These are phyloP conservation scores for Podargus strigoides DNA, from an alignment of 2,797 vertebrate genomes.

Conservation along the genomic window DNA sequence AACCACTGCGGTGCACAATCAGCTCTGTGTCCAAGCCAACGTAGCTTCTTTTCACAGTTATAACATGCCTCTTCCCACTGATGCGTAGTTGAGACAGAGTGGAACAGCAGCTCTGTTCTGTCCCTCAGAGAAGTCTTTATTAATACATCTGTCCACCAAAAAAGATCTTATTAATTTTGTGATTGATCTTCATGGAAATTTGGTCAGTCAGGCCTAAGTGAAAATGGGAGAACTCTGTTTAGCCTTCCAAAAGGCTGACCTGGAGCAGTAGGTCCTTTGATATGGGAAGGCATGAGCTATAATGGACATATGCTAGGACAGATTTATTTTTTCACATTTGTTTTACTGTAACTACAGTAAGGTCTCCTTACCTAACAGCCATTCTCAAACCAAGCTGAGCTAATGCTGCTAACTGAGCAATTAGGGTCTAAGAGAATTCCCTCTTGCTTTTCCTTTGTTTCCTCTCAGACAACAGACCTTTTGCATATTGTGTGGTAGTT, in stretches of 20 bases:
- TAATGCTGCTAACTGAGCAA: neutral
- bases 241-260: neutral
- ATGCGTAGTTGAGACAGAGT: neutral
- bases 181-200: neutral
- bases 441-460: neutral
- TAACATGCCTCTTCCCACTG: accelerated
- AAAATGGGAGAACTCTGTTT: neutral
- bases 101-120: neutral
- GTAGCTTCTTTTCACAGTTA: neutral
- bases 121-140: neutral
- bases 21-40: neutral
- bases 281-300: neutral
- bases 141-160: neutral
- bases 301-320: neutral
- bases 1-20: neutral
- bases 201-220: neutral
- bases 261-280: neutral
- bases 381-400: neutral
- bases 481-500: neutral
- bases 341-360: neutral
- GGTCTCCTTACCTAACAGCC: neutral
- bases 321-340: neutral
- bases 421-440: neutral
- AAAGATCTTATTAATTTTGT: neutral
- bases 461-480: neutral